These are phyloP conservation scores for Osmerus mordax DNA, from an alignment of 2,113 vertebrate genomes.

Conservation along the genomic window DNA sequence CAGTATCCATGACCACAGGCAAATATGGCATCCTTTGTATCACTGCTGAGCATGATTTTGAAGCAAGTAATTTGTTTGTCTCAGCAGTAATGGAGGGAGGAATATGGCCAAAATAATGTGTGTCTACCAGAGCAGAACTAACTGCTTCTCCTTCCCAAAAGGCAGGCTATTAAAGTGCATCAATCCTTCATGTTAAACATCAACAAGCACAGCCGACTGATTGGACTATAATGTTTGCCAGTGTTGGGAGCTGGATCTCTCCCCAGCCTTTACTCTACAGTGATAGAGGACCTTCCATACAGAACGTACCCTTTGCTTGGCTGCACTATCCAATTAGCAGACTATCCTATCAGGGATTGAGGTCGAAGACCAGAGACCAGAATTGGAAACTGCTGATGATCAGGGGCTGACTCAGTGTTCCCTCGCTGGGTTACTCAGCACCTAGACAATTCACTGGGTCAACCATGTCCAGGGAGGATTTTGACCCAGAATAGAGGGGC, in stretches of 20 bases:
- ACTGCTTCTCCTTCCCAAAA: too few relatives aligned
- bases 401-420: background rate
- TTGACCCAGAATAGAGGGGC: too few relatives aligned
- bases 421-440: too few relatives aligned
- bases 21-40: too few relatives aligned
- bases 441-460: too few relatives aligned
- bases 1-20: background rate
- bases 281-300: background rate
- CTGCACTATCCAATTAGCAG: conserved; percentile 36
- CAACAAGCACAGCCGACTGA: background rate
- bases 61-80: too few relatives aligned
- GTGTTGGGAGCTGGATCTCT: too few relatives aligned
- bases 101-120: too few relatives aligned
- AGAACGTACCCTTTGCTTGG: conserved; percentile 24
- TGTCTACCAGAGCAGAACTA: too few relatives aligned
- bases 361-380: conserved; percentile 29
- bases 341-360: conserved; percentile 31
- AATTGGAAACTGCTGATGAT: conserved; percentile 37
- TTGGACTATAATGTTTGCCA: background rate
- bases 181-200: background rate
- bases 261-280: background rate
- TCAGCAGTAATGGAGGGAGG: too few relatives aligned
- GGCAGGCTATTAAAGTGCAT: background rate
- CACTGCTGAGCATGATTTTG: too few relatives aligned
- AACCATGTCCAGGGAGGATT: too few relatives aligned